These are phyloP conservation scores for Bursaphelenchus okinawaensis DNA, from an alignment of 2,888 invertebrate species.

Conservation along the genomic window DNA sequence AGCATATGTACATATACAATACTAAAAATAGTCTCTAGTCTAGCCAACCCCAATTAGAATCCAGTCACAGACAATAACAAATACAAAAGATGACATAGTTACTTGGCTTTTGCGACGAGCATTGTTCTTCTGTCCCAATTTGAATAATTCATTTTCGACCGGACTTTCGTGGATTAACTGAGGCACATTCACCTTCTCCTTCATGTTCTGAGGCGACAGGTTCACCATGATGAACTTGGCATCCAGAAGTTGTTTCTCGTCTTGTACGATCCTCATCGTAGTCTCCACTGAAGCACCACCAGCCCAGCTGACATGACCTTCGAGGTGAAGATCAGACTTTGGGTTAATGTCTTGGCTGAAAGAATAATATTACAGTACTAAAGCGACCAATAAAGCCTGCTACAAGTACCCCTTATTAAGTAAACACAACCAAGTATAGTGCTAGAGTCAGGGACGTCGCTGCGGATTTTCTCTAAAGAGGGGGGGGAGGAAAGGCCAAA, in stretches of 20 bases:
- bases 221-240: neutral
- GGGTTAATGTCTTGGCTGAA: neutral
- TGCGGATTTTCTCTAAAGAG: no score
- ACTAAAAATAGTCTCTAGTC: no score
- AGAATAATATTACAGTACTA: neutral
- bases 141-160: neutral
- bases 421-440: no score
- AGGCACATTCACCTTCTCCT: neutral
- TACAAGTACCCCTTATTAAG: no score
- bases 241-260: neutral
- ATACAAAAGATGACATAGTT: no score
- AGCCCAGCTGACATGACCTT: neutral
- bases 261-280: neutral
- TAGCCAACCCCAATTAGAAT: no score
- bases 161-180: neutral
- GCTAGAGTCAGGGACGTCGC: no score
- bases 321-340: neutral
- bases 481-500: no score
- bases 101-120: neutral
- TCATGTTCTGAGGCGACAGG: neutral
- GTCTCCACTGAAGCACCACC: neutral
- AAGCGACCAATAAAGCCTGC: no score
- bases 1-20: no score
- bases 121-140: neutral
- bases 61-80: neutral